Conservation (phyloP, 2,113 vertebrate species). For the Verasper variegatus region DNA sequence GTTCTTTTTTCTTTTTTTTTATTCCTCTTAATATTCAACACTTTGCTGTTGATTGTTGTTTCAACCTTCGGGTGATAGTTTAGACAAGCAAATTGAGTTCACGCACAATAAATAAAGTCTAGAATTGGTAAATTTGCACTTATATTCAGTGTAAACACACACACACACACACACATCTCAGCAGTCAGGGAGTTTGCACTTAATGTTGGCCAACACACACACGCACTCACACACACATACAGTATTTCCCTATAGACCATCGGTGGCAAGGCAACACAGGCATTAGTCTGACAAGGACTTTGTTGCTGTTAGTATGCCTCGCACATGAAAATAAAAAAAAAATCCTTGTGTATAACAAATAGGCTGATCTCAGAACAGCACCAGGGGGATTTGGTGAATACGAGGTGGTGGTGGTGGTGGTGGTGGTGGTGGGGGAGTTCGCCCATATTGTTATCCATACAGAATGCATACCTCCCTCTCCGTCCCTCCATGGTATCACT, state of each 20-base stretch:
- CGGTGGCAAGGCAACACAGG: slow-evolving; percentile 4
- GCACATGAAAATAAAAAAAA: not conserved
- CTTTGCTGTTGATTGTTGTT: not conserved
- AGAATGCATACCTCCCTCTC: slow-evolving; percentile 40
- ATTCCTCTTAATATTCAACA: not conserved
- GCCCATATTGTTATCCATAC: slow-evolving; percentile 41
- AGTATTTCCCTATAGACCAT: not conserved
- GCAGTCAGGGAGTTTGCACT: not conserved
- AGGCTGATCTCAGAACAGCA: slow-evolving; percentile 65
- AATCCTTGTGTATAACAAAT: slow-evolving; percentile 58
- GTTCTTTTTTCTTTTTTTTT: not conserved
- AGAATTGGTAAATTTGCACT: slow-evolving; percentile 19
- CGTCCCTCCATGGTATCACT: slow-evolving; percentile 51
- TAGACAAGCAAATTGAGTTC: slow-evolving; percentile 17
- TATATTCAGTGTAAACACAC: slow-evolving; percentile 6
- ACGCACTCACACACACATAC: slow-evolving; percentile 3
- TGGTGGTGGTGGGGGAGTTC: slow-evolving; percentile 14
- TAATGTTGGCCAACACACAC: slow-evolving; percentile 7
- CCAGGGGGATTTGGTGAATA: slow-evolving; percentile 46
- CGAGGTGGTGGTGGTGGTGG: not conserved
- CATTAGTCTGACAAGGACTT: slow-evolving; percentile 18
- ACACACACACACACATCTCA: not conserved
- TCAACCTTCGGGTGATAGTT: not conserved
- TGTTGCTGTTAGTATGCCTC: slow-evolving; percentile 32
- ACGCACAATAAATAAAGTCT: not conserved